Evolutionary conservation across 2,888 invertebrate species (phyloP).

Genomic region (Thysanoteuthis rhombus): DNA sequence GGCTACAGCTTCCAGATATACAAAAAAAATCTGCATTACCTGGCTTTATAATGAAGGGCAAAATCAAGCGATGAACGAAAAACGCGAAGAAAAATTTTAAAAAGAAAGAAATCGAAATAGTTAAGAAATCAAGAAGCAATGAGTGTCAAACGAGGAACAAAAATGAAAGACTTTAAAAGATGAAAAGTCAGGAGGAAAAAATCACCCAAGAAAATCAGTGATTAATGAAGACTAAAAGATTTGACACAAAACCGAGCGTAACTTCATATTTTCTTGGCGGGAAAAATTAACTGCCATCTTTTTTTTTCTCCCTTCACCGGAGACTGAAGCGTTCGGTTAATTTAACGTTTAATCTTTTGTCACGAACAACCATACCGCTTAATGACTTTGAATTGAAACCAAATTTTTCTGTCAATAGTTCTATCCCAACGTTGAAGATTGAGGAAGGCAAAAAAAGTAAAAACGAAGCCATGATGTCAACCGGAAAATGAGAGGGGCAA

Average conservation of each 20-base stretch:
- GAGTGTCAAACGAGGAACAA: background rate
- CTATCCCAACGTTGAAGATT: background rate
- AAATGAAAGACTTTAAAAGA: conserved; percentile 12
- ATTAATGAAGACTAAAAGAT: background rate
- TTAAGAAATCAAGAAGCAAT: background rate
- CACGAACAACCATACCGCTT: background rate
- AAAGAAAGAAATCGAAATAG: background rate
- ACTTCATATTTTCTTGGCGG: background rate
- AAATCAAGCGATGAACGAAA: background rate
- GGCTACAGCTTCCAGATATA: background rate
- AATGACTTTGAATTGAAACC: background rate
- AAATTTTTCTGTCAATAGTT: background rate
- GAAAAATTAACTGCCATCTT: background rate
- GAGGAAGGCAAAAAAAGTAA: background rate
- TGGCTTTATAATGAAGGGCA: background rate
- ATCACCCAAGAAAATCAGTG: background rate
- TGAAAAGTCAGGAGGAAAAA: background rate
- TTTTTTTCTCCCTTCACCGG: background rate
- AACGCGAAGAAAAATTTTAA: background rate
- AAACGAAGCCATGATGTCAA: no score
- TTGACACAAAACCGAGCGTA: background rate
- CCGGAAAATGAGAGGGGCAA: background rate
- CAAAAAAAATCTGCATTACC: background rate
- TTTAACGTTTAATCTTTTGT: background rate
- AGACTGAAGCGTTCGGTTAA: background rate